These are phyloP conservation scores for Polia nebulosa DNA, from an alignment of 2,888 invertebrate species.

Conservation along the genomic window DNA sequence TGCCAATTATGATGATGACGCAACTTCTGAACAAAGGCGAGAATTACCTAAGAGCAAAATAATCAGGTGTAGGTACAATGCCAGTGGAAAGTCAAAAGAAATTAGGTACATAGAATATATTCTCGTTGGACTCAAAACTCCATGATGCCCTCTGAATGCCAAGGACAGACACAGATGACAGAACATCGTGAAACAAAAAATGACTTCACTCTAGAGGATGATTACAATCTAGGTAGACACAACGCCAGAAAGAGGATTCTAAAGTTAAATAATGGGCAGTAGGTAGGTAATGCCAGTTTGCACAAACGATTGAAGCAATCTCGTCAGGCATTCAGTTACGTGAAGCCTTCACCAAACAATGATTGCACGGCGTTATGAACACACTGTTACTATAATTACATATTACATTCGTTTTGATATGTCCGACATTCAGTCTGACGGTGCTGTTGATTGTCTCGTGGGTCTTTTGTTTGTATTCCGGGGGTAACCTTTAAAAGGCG, in stretches of 20 bases:
- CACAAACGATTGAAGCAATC: conserved; percentile 30
- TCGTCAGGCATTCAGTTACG: conserved; percentile 39
- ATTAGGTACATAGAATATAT: too few species aligned
- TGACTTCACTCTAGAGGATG: background rate
- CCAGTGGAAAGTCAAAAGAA: background rate
- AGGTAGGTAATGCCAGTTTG: conserved; percentile 34
- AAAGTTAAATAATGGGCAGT: background rate
- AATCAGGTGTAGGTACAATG: background rate
- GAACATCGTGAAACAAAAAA: background rate
- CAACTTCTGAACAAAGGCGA: background rate
- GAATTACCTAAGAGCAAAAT: background rate
- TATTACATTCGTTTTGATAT: conserved; percentile 50
- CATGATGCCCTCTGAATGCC: background rate
- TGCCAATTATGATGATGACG: background rate
- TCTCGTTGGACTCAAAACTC: background rate
- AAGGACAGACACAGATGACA: background rate
- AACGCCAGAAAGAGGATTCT: conserved; percentile 6
- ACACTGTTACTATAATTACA: conserved; percentile 53
- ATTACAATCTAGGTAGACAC: background rate
- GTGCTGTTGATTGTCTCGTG: conserved; percentile 7
- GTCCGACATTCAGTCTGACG: conserved; percentile 17
- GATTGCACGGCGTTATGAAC: conserved; percentile 52
- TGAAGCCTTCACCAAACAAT: conserved; percentile 39
- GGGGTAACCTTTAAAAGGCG: too few species aligned
- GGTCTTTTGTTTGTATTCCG: too few species aligned